Base-by-base conservation (phyloP, 2,888 invertebrate genomes). In the Lysandra bellargus region DNA sequence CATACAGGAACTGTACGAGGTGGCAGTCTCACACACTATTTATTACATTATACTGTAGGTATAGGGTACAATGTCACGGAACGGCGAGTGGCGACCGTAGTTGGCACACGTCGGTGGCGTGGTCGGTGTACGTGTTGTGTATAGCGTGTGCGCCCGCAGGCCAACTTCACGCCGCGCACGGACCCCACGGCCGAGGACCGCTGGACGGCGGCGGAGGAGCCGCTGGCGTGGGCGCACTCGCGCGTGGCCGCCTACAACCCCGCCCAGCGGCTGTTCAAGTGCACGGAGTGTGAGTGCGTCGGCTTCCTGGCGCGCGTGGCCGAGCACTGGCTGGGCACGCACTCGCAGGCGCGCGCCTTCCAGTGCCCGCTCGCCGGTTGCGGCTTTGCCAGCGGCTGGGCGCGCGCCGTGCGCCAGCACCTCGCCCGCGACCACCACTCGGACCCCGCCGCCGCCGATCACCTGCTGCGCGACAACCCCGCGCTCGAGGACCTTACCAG, bases 181-280 rank as follows among this genome's bases (percentile, higher is more conserved):
- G 95, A 95, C 87, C 91, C 94, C 44, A 88, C 88, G 61, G 94
- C 94, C 77, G 95, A 95, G 86, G 95, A 95, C 87, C 92, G 95
- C 81, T 97, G 97, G 97, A 95, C 96, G 82, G 95, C 96, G 78
- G 96, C 96, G 84, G 97, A 97, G 83, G 97, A 97, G 87, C 95
- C 95, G 81, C 94, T 97, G 80, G 95, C 96, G 82, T 97, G 97
- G 96, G 97, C 97, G 81, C 96, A 96, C 86, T 97, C 97, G 69
- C 97, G 97, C 91, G 96, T 98, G 81, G 97, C 97, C 79, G 96
- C 97, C 83, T 98, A 97, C 92, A 97, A 97, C 92, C 96, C 97
- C 2, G 95, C 96, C 80, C 97, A 97, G 90, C 96, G 97, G 81
- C 94, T 97, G 79, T 97, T 97, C 92, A 95, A 96, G 86, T 97